Evolutionary conservation across 2,888 invertebrate species (phyloP), one percentile per base, ranked within the genome.

Genomic region (Cepaea hortensis): DNA sequence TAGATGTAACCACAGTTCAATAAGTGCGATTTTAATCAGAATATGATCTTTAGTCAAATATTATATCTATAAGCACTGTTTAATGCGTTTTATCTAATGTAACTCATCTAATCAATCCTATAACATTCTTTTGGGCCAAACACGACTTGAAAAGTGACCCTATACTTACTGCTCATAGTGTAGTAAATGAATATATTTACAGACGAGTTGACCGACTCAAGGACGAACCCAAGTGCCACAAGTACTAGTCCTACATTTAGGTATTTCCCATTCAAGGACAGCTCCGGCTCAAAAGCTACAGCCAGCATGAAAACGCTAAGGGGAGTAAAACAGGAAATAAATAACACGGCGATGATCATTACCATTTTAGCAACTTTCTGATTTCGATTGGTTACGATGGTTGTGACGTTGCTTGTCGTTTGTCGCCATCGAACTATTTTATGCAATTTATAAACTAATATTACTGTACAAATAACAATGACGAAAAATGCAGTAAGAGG

Each of bases 201-300:
- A 9, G 55, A 55, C 55, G 82, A 82, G 48, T 82, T 82, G 3
- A 70, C 4, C 2, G 70, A 70, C 61, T 82, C 82, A 35, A 70
- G 48, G 15, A 70, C 50, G 70, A 48, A 35, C 4, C 50, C 48
- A 70, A 70, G 35, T 3, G 46, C 62, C 35, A 15, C 7, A 5
- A 82, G 35, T 4, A 82, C 4, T 20, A 82, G 50, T 13, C 48
- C 48, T 18, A 82, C 5, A 70, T 70, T 48, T 18, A 18, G 15
- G 9, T 48, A 46, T n/a, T 50, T 35, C 46, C 70, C 72, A 3
- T 70, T 11, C 23, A 82, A 7, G 5, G 70, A 82, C 18, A 82
- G 48, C 5, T 55, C 72, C 11, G 82, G 82, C 20, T 20, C 72
- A 5, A 82, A 9, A 4, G 68, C 3, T 18, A 82, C 68, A 11